These are phyloP conservation scores for Rhabditoides inermis DNA, from an alignment of 2,888 invertebrate genomes.

Conservation along the genomic window DNA sequence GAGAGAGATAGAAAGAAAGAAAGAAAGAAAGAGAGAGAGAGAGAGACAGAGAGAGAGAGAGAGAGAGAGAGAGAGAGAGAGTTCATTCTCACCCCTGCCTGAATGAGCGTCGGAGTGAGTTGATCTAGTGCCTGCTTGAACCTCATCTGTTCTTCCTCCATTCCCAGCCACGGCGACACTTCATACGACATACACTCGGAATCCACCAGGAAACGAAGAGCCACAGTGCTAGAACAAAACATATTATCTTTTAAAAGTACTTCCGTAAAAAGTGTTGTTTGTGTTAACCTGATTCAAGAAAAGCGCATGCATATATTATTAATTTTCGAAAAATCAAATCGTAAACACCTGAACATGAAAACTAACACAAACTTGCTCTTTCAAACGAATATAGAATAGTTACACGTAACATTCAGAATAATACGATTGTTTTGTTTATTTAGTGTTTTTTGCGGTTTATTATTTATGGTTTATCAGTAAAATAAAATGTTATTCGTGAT, in stretches of 20 bases:
- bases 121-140: conserved; percentile 38
- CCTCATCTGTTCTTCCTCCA: conserved; percentile 33
- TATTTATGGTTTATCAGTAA: too few species aligned
- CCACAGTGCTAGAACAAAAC: conserved; percentile 15
- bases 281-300: too few species aligned
- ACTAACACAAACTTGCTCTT: too few species aligned
- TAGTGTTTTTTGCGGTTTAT: too few species aligned
- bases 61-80: background rate
- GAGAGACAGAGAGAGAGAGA: background rate
- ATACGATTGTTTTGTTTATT: too few species aligned
- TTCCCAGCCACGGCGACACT: conserved; percentile 34
- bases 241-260: background rate
- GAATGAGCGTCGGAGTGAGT: conserved; percentile 7
- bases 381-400: too few species aligned
- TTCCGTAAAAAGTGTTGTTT: too few species aligned
- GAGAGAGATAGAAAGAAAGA: background rate
- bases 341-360: too few species aligned
- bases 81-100: background rate
- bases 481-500: too few species aligned
- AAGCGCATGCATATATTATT: too few species aligned
- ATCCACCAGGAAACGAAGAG: conserved; percentile 25
- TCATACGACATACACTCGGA: conserved; percentile 29
- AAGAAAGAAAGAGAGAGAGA: background rate
- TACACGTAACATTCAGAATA: too few species aligned
- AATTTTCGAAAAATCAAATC: too few species aligned